Evolutionary conservation across 2,888 invertebrate genomes (phyloP).

Genomic region (Limnephilus rhombicus): DNA sequence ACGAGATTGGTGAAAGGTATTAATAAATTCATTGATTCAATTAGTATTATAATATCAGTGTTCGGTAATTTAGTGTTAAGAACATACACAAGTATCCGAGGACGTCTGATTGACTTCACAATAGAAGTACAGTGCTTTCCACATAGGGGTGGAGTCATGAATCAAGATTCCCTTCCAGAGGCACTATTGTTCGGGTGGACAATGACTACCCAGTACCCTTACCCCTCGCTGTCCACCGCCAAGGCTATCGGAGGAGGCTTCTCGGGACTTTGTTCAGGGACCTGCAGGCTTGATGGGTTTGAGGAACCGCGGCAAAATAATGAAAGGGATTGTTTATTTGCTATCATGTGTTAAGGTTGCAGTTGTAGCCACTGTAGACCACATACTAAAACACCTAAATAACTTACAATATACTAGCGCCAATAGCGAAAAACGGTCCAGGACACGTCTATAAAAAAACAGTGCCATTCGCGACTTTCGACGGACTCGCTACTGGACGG

Average conservation of each 20-base stretch:
- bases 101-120: conserved; percentile 45
- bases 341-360: background rate
- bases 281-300: background rate
- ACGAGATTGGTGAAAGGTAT: too few species aligned
- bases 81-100: conserved; percentile 16
- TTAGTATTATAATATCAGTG: background rate
- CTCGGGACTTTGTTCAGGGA: background rate
- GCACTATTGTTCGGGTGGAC: conserved; percentile 19
- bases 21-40: background rate
- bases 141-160: conserved; percentile 16
- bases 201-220: conserved; percentile 2
- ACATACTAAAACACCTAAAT: too few species aligned
- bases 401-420: too few species aligned
- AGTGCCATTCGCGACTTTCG: too few species aligned
- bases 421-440: too few species aligned
- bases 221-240: background rate
- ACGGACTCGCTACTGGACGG: too few species aligned
- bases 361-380: background rate
- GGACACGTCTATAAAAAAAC: too few species aligned
- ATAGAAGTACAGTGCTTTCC: conserved; percentile 27
- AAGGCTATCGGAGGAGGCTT: conserved; percentile 19
- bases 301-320: background rate
- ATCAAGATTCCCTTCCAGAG: conserved; percentile 28
- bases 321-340: background rate
- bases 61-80: background rate